Evolutionary conservation across 2,113 vertebrate species (phyloP), one percentile per base, ranked within the genome.

Genomic region (Rhagologus leucostigma): DNA sequence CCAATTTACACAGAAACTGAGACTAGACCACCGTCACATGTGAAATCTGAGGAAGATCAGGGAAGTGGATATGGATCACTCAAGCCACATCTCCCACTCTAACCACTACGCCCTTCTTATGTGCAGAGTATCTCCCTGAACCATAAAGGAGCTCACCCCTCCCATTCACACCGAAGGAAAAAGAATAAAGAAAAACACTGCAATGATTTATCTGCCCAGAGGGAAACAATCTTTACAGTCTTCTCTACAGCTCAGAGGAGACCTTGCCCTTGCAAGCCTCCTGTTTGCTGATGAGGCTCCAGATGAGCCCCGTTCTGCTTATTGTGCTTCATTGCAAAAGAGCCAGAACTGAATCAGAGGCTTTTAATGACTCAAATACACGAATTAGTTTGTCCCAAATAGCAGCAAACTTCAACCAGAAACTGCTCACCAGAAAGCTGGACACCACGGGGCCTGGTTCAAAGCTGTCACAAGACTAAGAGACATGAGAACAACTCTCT

Each of bases 171-270:
- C 15, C 52, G 75, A 77, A 85, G 55, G 57, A 62, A 81, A 83
- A 95, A 93, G 90, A 96, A 96, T 67, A 81, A 96, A 96, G 92
- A 90, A 94, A 92, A 97, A 95, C 91, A 81, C 86, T 93, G 93
- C 95, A 81, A 89, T 95, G 91, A 97, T 95, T 96, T 96, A 96
- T 97, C 90, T 94, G 93, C 96, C 95, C 88, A 79, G 93, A 93
- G 94, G 90, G 96, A 92, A 96, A 88, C 84, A 84, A 94, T 84
- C 92, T 92, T 93, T 90, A 88, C 81, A 71, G 93, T 81, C 88
- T 90, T 94, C 80, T 95, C 73, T 89, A 75, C 55, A 87, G 88
- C 93, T 96, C 93, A 96, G 92, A 96, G 95, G 95, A 94, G 95
- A 97, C 88, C 80, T 94, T 95, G 93, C 86, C 92, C 95, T 95